Base-by-base conservation (phyloP, 92 coral and sea anemone genomes). In the Palythoa grandis region DNA sequence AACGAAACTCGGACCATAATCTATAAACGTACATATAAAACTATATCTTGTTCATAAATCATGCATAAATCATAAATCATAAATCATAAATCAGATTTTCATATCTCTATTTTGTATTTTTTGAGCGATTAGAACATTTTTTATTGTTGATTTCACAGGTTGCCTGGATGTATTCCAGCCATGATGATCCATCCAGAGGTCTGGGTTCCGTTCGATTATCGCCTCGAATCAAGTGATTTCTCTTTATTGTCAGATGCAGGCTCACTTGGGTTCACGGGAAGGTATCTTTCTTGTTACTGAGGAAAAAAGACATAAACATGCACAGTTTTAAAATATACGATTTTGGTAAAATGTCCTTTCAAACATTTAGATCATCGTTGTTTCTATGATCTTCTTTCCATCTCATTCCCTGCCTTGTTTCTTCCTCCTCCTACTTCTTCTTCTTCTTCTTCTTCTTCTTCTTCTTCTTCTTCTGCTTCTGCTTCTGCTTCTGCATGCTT, bases 161-260 rank as follows among this genome's bases (percentile, higher is more conserved):
- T 12, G 4, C 35, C 70, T 5, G 83, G n/a, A 56, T 90, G 91
- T 84, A 56, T 87, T 69, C 94, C 92, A 0, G 60, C 86, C 12
- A 90, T 86, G n/a, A 43, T 93, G 50, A 85, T 93, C 68, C 66
- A 83, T 57, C 91, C 96, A 52, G 94, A 92, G 74, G 92, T 91
- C 87, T 93, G 92, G 96, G 84, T 89, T 75, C 90, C 96, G 71
- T 87, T 93, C 25, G 90, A 84, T 84, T 79, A 38, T 61, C 83
- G 83, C 54, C 71, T 43, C 10, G 83, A 39, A 19, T 60, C 54
- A 38, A 68, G 85, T 39, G 24, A 70, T 43, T 35, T 68, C 14
- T 75, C 79, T 73, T 75, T 67, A 40, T 74, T 91, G 83, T 58
- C 47, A 29, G 92, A 89, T 78, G 74, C 79, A 43, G 94, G 96